Evolutionary conservation across 1,140 invertebrate species (phyloP), one percentile per base, ranked within the genome.

Genomic region (Cyclina sinensis): DNA sequence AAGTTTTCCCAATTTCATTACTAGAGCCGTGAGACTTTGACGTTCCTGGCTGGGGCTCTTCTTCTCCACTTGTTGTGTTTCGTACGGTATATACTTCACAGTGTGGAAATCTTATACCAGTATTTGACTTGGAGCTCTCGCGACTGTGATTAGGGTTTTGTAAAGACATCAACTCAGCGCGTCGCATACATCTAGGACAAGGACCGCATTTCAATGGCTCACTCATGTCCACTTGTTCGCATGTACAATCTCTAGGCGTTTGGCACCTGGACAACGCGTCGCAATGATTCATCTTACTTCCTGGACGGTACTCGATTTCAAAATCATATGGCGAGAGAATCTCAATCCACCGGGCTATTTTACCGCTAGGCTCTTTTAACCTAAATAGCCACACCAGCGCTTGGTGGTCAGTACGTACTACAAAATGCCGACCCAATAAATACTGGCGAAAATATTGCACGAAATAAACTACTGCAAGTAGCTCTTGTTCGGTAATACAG

Each of bases 281-380:
- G 16, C 89, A 91, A 84, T 93, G 91, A 14, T 1, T 30, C 80
- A 92, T 90, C 30, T 79, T 88, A 21, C 46, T 80, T 0, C 92
- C 92, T 59, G 86, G 24, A 21, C 91, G 43, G 86, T 94, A 89
- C 21, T 74, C 48, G n/a, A 94, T 88, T 4, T 88, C 85, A 76
- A 93, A 85, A 32, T 94, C 79, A 79, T 90, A 94, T 21, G 51
- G 39, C 62, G 90, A 83, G n/a, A 94, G 73, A 24, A 62, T 57
- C 35, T 94, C 70, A 9, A 89, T 81, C 93, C 92, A 94, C 35
- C 93, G 54, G 9, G 89, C 90, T 48, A 92, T 74, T 76, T 91
- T 90, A 0, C 89, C 90, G 18, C 48, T 82, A 4, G 92, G 89
- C 37, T 84, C 76, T 24, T 86, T 90, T 7, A 89, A 68, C 37